phyloP scores from a whole-genome alignment of 2,888 invertebrate species.

The Phytoseiulus persimilis region DNA sequence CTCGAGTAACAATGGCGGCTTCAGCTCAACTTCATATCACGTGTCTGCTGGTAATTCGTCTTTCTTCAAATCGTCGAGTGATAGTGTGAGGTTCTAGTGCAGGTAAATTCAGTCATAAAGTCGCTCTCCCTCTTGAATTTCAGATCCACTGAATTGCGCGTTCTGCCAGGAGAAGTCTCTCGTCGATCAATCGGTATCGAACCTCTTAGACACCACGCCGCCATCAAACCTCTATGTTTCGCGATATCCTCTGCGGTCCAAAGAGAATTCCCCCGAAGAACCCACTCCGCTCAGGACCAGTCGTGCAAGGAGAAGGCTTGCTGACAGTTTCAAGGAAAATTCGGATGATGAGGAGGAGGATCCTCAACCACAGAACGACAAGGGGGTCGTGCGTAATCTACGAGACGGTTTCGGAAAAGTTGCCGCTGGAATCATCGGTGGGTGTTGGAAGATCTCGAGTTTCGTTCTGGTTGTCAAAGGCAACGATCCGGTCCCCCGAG shows the following conservation, averaged over 20 bases:
- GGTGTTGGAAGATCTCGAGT: background rate
- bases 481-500: background rate
- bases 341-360: background rate
- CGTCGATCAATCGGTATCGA: background rate
- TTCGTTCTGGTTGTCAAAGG: background rate
- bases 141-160: slow-evolving; percentile 20
- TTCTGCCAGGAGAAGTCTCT: slow-evolving; percentile 21
- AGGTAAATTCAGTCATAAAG: too few relatives aligned
- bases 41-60: background rate
- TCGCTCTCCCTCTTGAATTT: too few relatives aligned
- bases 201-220: slow-evolving; percentile 5
- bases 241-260: slow-evolving; percentile 6
- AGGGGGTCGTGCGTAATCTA: background rate
- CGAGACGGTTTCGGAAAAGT: slow-evolving; percentile 15
- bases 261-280: slow-evolving; percentile 10
- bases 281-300: background rate
- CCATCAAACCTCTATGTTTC: slow-evolving; percentile 9
- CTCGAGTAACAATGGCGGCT: background rate
- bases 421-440: slow-evolving; percentile 26
- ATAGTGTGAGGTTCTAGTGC: too few relatives aligned
- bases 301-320: slow-evolving; percentile 17
- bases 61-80: too few relatives aligned
- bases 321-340: slow-evolving; percentile 12
- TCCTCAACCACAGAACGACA: background rate
- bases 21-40: background rate